phyloP scores from a whole-genome alignment of 2,888 invertebrate species.

The Nemotelus nigrinus region DNA sequence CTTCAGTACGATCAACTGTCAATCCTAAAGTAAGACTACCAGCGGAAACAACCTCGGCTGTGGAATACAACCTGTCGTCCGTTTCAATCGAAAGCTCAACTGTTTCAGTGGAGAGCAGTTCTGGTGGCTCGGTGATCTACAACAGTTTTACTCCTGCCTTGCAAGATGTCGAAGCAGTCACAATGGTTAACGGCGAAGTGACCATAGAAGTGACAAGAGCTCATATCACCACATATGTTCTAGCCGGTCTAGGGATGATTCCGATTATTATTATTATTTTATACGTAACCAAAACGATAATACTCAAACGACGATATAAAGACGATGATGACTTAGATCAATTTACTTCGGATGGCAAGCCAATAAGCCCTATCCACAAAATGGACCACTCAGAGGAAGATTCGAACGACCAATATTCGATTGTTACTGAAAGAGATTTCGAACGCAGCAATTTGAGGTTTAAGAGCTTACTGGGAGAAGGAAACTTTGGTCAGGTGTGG shows the following conservation, averaged over 20 bases:
- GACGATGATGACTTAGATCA: slow-evolving; percentile 71
- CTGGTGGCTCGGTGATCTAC: slow-evolving; percentile 50
- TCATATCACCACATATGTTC: slow-evolving; percentile 70
- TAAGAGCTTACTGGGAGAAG: slow-evolving; percentile 83
- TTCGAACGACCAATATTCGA: slow-evolving; percentile 58
- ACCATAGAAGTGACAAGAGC: slow-evolving; percentile 70
- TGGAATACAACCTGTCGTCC: slow-evolving; percentile 21
- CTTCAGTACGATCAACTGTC: slow-evolving; percentile 63
- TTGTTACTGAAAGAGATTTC: slow-evolving; percentile 70
- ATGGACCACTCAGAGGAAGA: slow-evolving; percentile 55
- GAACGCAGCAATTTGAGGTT: slow-evolving; percentile 79
- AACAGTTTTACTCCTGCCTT: slow-evolving; percentile 53
- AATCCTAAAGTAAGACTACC: slow-evolving; percentile 54
- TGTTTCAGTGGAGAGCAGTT: slow-evolving; percentile 11
- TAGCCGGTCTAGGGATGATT: slow-evolving; percentile 71
- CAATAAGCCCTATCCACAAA: slow-evolving; percentile 64
- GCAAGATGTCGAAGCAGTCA: slow-evolving; percentile 35
- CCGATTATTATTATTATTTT: slow-evolving; percentile 70
- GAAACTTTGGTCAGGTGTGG: slow-evolving; percentile 89
- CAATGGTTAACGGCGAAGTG: slow-evolving; percentile 66
- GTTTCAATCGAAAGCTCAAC: not conserved
- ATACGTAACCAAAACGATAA: slow-evolving; percentile 68
- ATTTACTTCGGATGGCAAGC: slow-evolving; percentile 69
- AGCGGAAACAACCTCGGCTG: slow-evolving; percentile 50
- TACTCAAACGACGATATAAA: slow-evolving; percentile 65